These are phyloP conservation scores for Agrypnia vestita DNA, from an alignment of 1,140 invertebrate genomes.

Conservation along the genomic window DNA sequence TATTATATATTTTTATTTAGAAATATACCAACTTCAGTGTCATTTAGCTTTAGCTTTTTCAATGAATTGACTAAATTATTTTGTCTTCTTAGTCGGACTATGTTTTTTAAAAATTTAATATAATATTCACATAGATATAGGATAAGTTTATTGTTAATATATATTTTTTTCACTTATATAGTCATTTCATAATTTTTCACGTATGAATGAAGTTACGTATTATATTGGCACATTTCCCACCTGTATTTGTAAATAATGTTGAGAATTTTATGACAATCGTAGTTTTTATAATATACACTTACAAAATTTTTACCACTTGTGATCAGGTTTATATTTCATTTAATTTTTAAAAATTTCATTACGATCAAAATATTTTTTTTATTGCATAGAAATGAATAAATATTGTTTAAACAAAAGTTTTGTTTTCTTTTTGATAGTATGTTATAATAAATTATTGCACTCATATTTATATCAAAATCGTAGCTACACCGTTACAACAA, in stretches of 20 bases:
- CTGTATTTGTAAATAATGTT: slow-evolving; percentile 58
- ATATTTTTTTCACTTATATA: slow-evolving; percentile 23
- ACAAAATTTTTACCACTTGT: slow-evolving; percentile 59
- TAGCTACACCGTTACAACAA: too few relatives aligned
- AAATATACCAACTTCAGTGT: slow-evolving; percentile 43
- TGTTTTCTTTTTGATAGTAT: not conserved
- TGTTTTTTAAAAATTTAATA: slow-evolving; percentile 19
- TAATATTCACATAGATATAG: slow-evolving; percentile 39
- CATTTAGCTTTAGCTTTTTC: slow-evolving; percentile 40
- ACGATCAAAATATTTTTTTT: slow-evolving; percentile 58
- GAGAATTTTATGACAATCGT: slow-evolving; percentile 60
- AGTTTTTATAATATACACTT: slow-evolving; percentile 57
- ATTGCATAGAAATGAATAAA: slow-evolving; percentile 57
- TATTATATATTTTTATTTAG: slow-evolving; percentile 45
- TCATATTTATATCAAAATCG: too few relatives aligned
- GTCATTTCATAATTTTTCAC: slow-evolving; percentile 32
- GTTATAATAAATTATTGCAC: too few relatives aligned
- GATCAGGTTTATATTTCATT: slow-evolving; percentile 58
- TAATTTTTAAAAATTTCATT: slow-evolving; percentile 56
- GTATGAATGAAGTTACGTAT: not conserved
- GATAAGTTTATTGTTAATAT: slow-evolving; percentile 46
- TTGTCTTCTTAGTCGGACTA: slow-evolving; percentile 32
- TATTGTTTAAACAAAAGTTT: slow-evolving; percentile 53
- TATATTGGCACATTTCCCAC: slow-evolving; percentile 54
- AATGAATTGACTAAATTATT: slow-evolving; percentile 33